Evolutionary conservation across 2,888 invertebrate genomes (phyloP).

Genomic region (Campopleginae sp.): DNA sequence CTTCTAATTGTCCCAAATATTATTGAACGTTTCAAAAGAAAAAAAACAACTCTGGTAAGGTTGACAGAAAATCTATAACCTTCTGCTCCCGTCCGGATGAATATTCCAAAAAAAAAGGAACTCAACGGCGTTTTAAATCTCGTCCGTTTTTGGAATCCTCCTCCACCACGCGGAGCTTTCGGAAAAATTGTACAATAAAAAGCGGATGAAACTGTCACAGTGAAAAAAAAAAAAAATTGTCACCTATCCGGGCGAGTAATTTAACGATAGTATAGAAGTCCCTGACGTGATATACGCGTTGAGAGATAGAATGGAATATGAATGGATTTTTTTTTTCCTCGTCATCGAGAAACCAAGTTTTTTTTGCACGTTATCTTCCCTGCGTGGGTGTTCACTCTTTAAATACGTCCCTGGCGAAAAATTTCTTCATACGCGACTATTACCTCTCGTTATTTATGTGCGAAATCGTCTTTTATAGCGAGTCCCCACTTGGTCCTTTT

Average conservation of each 20-base stretch:
- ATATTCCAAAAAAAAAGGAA: neutral
- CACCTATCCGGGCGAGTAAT: constrained; percentile 23
- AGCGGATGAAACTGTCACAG: constrained; percentile 19
- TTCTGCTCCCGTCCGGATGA: neutral
- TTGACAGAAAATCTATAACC: neutral
- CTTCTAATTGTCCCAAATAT: neutral
- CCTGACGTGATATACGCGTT: constrained; percentile 22
- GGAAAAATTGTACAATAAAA: constrained; percentile 21
- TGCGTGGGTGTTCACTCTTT: constrained; percentile 24
- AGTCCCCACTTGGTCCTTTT: neutral
- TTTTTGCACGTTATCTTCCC: constrained; percentile 3
- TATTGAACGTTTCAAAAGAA: neutral
- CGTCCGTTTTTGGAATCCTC: neutral
- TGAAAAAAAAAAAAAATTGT: constrained; percentile 24
- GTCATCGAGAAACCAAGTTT: constrained; percentile 1
- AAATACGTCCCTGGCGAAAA: constrained; percentile 38
- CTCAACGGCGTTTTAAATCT: neutral
- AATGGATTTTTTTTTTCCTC: constrained; percentile 40
- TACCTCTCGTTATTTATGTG: neutral
- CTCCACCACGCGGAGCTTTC: neutral
- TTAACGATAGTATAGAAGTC: constrained; percentile 9
- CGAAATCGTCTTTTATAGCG: constrained; percentile 1
- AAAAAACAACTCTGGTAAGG: neutral
- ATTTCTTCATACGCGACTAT: constrained; percentile 40
- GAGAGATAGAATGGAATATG: constrained; percentile 34